Evolutionary conservation across 1,140 invertebrate genomes (phyloP).

Genomic region (Lutraria rhynchaena): DNA sequence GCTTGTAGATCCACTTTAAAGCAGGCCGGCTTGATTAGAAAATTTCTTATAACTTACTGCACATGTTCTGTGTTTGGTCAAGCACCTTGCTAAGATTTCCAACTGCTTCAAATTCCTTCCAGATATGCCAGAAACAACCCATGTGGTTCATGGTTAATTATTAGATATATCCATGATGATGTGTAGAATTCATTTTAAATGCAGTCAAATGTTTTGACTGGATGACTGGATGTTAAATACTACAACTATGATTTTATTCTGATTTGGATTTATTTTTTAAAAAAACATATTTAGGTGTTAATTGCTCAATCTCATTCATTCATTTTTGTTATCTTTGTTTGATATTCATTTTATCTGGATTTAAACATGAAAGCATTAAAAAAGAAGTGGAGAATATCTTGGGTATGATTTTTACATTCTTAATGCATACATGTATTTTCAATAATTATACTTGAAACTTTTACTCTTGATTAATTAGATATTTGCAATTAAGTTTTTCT

Average conservation of each 20-base stretch:
- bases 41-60: not conserved
- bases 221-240: too few species aligned
- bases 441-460: too few species aligned
- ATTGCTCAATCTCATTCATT: too few species aligned
- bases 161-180: not conserved
- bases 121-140: not conserved
- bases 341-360: too few species aligned
- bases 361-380: conserved; percentile 45
- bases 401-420: conserved; percentile 28
- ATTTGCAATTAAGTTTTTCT: too few species aligned
- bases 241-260: too few species aligned
- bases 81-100: conserved; percentile 10
- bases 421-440: not conserved
- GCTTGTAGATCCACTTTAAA: too few species aligned
- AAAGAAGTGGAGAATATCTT: conserved; percentile 52
- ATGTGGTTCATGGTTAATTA: not conserved
- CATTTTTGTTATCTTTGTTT: too few species aligned
- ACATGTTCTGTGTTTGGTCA: conserved; percentile 31
- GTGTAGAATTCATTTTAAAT: not conserved
- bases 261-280: too few species aligned
- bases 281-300: too few species aligned
- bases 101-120: not conserved
- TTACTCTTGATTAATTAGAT: too few species aligned
- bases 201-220: not conserved
- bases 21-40: conserved; percentile 7